Percentiles rank a stretch among this genome's conserved stretches.
Conservation (phyloP, 2,113 vertebrate genomes). For the Paratilapia polleni region DNA sequence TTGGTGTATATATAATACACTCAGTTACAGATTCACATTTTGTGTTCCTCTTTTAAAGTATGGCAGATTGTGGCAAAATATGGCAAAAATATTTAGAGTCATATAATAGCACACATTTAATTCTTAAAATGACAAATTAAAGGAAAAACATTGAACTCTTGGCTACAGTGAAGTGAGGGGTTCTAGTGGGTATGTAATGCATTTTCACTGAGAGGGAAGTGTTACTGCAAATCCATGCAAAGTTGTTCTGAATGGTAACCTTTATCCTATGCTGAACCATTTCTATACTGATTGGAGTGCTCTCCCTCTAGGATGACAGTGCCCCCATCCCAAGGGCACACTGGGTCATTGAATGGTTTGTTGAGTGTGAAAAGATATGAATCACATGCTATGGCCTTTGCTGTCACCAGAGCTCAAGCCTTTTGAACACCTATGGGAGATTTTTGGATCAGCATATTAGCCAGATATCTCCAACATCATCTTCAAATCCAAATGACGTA, state of each 20-base stretch:
- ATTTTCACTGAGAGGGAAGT: not conserved
- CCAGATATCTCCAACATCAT: not conserved
- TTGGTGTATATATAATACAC: not conserved
- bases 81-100: too few species aligned
- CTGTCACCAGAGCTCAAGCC: not conserved
- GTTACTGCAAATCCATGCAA: not conserved
- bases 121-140: not conserved
- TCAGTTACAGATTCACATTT: not conserved
- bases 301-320: not conserved
- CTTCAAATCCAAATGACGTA: not conserved
- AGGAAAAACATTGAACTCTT: not conserved
- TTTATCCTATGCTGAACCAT: not conserved
- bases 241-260: constrained; percentile 5
- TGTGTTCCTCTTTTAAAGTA: not conserved
- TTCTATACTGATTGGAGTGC: not conserved
- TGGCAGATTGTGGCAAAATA: too few species aligned
- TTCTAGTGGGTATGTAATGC: not conserved
- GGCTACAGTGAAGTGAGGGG: not conserved
- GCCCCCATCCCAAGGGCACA: not conserved
- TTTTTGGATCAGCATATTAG: not conserved
- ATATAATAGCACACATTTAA: not conserved
- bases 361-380: not conserved
- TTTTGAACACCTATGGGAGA: not conserved
- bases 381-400: constrained; percentile 1
- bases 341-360: not conserved